These are phyloP conservation scores for Brachypalpus laphriformis DNA, from an alignment of 2,888 invertebrate genomes.

Conservation along the genomic window DNA sequence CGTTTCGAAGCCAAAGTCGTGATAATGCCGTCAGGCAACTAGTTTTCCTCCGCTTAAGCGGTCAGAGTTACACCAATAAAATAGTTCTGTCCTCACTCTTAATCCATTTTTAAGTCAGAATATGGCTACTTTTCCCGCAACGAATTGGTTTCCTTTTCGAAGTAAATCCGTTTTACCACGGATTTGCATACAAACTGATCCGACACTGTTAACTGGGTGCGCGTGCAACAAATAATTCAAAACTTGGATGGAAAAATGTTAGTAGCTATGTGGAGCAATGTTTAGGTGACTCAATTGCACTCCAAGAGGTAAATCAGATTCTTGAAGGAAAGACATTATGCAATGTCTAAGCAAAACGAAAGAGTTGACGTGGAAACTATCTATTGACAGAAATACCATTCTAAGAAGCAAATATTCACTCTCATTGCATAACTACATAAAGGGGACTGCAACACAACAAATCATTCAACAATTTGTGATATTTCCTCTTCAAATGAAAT, in stretches of 20 bases:
- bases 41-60: neutral
- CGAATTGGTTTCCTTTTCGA: constrained; percentile 10
- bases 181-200: constrained; percentile 47
- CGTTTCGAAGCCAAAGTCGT: constrained; percentile 57
- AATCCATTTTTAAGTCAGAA: constrained; percentile 34
- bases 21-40: constrained; percentile 11
- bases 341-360: neutral
- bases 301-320: neutral
- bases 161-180: constrained; percentile 32
- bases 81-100: constrained; percentile 20
- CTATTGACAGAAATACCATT: neutral
- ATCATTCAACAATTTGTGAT: neutral
- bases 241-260: neutral
- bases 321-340: neutral
- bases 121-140: constrained; percentile 24
- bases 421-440: neutral
- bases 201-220: constrained; percentile 15
- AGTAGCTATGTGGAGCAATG: neutral
- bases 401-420: neutral
- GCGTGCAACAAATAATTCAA: neutral
- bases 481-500: constrained; percentile 20
- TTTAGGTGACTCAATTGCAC: too few species aligned
- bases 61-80: constrained; percentile 15
- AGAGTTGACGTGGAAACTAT: neutral
- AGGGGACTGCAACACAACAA: neutral